Conservation (phyloP, 2,113 vertebrate species). For the Trematomus loennbergii region DNA sequence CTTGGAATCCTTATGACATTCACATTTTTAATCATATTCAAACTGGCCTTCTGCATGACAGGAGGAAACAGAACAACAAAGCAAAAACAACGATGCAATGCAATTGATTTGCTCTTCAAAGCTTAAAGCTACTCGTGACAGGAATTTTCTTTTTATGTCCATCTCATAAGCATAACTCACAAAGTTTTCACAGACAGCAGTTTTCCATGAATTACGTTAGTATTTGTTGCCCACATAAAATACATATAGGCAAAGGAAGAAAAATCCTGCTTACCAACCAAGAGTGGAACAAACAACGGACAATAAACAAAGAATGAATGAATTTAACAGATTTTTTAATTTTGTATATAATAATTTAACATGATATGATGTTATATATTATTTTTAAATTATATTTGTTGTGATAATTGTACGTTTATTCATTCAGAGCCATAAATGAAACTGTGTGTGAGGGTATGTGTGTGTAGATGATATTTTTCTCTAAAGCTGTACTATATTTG, state of each 20-base stretch:
- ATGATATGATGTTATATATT: too few species aligned
- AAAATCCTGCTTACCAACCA: not conserved
- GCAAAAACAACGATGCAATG: not conserved
- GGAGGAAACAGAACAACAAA: not conserved
- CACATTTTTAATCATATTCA: slow-evolving; percentile 14
- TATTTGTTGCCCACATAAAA: not conserved
- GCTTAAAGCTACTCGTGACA: not conserved
- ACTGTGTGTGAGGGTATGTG: not conserved
- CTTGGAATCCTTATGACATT: not conserved
- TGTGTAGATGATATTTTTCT: not conserved
- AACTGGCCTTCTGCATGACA: not conserved
- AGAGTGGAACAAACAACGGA: not conserved
- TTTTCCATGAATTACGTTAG: not conserved
- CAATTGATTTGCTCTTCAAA: slow-evolving; percentile 14
- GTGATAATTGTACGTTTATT: too few species aligned
- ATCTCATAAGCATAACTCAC: slow-evolving; percentile 14
- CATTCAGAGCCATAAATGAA: too few species aligned
- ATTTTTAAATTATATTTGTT: too few species aligned
- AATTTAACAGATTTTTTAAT: too few species aligned
- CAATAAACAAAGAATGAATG: too few species aligned
- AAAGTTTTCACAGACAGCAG: not conserved
- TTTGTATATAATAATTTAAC: too few species aligned
- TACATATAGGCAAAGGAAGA: not conserved
- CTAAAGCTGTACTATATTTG: not conserved
- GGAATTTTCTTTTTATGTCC: not conserved